These are phyloP conservation scores for Acanthurus tractus DNA, from an alignment of 2,797 vertebrate species.

Conservation along the genomic window DNA sequence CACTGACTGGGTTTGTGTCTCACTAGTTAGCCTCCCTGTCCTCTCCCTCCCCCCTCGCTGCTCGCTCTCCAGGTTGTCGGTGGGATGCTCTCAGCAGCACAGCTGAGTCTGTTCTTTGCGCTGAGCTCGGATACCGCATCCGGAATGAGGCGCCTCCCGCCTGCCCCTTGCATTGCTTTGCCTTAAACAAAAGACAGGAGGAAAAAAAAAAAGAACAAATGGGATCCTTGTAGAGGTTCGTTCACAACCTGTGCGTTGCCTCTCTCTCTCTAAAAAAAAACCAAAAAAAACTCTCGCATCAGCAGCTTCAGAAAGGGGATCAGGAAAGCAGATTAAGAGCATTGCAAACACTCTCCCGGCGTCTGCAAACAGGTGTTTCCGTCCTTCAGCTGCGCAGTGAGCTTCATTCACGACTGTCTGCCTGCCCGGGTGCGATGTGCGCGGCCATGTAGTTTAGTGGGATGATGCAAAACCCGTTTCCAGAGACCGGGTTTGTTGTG, in stretches of 20 bases:
- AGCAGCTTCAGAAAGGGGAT: constrained; percentile 27
- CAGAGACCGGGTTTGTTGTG: constrained; percentile 24
- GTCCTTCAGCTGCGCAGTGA: constrained; percentile 53
- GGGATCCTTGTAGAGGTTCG: constrained; percentile 36
- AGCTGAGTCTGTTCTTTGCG: constrained; percentile 52
- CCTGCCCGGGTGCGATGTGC: constrained; percentile 47
- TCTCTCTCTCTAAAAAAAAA: too few relatives aligned
- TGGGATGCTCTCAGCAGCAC: constrained; percentile 68
- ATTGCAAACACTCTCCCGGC: constrained; percentile 29
- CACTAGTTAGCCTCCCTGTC: constrained; percentile 22
- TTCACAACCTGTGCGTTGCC: constrained; percentile 12
- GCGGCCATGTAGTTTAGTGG: constrained; percentile 47
- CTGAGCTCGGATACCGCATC: constrained; percentile 61
- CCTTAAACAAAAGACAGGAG: constrained; percentile 27
- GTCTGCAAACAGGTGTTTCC: constrained; percentile 84
- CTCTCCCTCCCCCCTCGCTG: constrained; percentile 44
- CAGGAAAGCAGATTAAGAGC: constrained; percentile 28
- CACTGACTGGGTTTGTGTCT: constrained; percentile 32
- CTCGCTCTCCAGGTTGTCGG: constrained; percentile 59
- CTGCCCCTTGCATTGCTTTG: constrained; percentile 18
- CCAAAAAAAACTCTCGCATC: background rate
- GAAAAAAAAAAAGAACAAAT: constrained; percentile 6
- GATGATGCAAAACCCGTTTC: constrained; percentile 39
- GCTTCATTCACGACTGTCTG: constrained; percentile 44
- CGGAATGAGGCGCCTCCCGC: constrained; percentile 57